phyloP scores from a whole-genome alignment of 2,113 vertebrate species.

The Grammomys surdaster region DNA sequence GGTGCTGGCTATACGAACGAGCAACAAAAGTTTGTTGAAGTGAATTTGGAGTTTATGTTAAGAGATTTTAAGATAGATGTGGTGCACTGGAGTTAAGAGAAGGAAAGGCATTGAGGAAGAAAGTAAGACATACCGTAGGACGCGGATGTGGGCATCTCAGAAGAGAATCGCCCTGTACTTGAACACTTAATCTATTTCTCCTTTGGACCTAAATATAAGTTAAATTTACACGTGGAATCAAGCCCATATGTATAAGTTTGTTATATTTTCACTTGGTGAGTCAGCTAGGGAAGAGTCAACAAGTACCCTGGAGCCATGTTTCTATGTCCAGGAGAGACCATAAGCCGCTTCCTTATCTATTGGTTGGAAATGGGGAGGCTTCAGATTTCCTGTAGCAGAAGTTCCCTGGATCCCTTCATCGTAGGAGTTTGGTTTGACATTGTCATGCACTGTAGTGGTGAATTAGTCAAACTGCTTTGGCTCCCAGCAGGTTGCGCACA shows the following conservation, averaged over 20 bases:
- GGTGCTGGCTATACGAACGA: too few species aligned
- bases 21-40: background rate
- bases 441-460: too few species aligned
- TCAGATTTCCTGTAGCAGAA: background rate
- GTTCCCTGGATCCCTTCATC: background rate
- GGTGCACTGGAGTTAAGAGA: background rate
- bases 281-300: background rate
- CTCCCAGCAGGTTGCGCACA: too few species aligned
- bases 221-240: background rate
- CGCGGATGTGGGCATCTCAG: too few species aligned
- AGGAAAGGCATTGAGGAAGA: background rate
- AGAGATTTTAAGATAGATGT: background rate
- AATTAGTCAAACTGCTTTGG: too few species aligned
- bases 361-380: background rate
- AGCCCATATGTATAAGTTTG: background rate
- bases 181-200: background rate
- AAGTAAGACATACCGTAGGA: background rate
- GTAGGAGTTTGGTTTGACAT: background rate
- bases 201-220: constrained; percentile 2
- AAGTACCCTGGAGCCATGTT: background rate
- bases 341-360: too few species aligned
- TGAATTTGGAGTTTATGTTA: background rate
- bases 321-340: background rate
- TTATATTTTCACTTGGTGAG: background rate
- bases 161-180: background rate